Evolutionary conservation across 2,888 invertebrate species (phyloP), one percentile per base, ranked within the genome.

Genomic region (Cepaea hortensis): DNA sequence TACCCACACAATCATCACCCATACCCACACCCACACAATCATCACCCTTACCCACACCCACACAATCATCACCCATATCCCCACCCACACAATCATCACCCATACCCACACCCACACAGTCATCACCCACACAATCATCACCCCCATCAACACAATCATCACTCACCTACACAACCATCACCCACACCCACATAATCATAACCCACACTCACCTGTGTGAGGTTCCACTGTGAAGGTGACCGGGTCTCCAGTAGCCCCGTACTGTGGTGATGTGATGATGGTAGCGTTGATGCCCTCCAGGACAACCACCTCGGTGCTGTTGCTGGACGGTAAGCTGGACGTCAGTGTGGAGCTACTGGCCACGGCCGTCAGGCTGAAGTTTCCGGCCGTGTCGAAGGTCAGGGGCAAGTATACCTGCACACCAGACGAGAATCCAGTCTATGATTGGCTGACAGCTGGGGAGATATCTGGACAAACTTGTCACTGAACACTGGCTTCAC

Each of bases 241-340:
- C 0, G 75, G 2, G 0, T 85, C 85, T 3, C 88, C 88, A 7
- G 91, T 91, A 11, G 83, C 88, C 3, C 87, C 86, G 85, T 89
- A 93, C 5, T 9, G 61, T 11, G 90, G 88, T 0, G 89, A 80
- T 13, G 87, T 81, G 7, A 92, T 85, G 65, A 90, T 88, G n/a
- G 91, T 89, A n/a, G 84, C 86, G 89, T 93, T 91, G 20, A 93
- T 91, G 1, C 93, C 93, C 77, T 92, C 91, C 9, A 90, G 85
- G 0, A 92, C 91, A 3, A 75, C 77, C 6, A 92, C 87, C 15
- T 13, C 73, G 23, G 87, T 87, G 13, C 73, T 68, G 55, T 84
- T 79, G 11, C 55, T 35, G 3, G 77, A 86, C n/a, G 72, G 23
- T n/a, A 70, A 20, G 18, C 1, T 35, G 11, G 76, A 20, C 11